Conservation (phyloP, 2,888 invertebrate genomes). For the Tuberolachnus salignus region DNA sequence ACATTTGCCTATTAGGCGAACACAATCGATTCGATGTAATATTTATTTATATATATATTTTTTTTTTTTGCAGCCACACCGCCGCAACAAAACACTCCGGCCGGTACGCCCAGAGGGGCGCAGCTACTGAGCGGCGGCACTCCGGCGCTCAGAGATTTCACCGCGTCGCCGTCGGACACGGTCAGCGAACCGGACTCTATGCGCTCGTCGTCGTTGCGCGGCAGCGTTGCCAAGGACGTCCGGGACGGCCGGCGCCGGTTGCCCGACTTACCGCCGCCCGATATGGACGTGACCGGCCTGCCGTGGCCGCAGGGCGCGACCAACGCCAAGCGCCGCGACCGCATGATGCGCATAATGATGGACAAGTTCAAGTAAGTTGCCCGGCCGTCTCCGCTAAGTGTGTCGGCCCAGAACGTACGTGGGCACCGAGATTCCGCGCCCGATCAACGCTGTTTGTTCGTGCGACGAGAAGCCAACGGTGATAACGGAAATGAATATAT, state of each 20-base stretch:
- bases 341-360: constrained; percentile 59
- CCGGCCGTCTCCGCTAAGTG: background rate
- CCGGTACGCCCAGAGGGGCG: constrained; percentile 61
- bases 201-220: constrained; percentile 64
- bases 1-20: no score
- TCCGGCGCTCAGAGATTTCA: constrained; percentile 61
- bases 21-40: no score
- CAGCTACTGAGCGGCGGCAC: background rate
- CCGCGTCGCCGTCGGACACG: constrained; percentile 64
- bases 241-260: constrained; percentile 14
- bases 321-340: constrained; percentile 62
- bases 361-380: constrained; percentile 42
- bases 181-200: constrained; percentile 65
- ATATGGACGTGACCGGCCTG: background rate
- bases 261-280: constrained; percentile 36
- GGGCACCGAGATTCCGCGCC: background rate
- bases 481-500: no score
- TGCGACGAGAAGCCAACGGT: no score
- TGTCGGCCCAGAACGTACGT: no score
- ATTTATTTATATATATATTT: constrained; percentile 2
- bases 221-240: constrained; percentile 60
- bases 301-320: constrained; percentile 64
- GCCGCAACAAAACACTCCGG: constrained; percentile 62
- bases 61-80: constrained; percentile 59
- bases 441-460: background rate